Evolutionary conservation across 2,888 invertebrate genomes (phyloP), one percentile per base, ranked within the genome.

Genomic region (Venusia cambrica): DNA sequence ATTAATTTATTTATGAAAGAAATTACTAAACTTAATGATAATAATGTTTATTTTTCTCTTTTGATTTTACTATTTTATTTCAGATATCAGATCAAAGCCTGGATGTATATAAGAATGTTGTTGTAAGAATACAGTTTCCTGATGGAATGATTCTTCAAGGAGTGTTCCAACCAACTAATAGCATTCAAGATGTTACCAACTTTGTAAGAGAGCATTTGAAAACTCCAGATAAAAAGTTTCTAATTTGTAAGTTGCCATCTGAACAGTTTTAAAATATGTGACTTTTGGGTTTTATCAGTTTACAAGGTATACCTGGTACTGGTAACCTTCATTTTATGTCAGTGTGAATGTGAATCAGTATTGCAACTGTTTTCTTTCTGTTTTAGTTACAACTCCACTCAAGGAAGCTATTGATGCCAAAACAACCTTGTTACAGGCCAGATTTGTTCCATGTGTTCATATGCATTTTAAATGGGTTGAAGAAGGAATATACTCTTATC

Each of bases 111-210:
- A 92, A 92, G 55, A 90, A 91, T 62, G 92, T 92, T 25, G 91
- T 97, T 4, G 92, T 98, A 22, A 88, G 97, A 33, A 84, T 98
- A 44, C 93, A 94, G 64, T 97, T 98, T 73, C 96, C 97, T 1
- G 93, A 97, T 75, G 90, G 92, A 30, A 88, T 93, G 21, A 94
- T 97, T 18, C 85, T 98, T 10, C 98, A 98, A 77, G 97, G 94
- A 5, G 89, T 93, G 18, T 98, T 98, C 63, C 87, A 88, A 46
- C 94, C 97, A 1, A 83, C 89, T 5, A 94, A 97, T 68, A 92
- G 90, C 2, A 87, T 97, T 14, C 78, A 88, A 52, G 88, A 90
- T 41, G 89, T 98, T 2, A 88, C 88, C 36, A 89, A 92, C 31
- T 97, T 97, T 83, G 90, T 97, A 1, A 90, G 89, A 57, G 88